Base-by-base conservation (phyloP, 1,140 invertebrate species). In the Stratiolaelaps scimitus region DNA sequence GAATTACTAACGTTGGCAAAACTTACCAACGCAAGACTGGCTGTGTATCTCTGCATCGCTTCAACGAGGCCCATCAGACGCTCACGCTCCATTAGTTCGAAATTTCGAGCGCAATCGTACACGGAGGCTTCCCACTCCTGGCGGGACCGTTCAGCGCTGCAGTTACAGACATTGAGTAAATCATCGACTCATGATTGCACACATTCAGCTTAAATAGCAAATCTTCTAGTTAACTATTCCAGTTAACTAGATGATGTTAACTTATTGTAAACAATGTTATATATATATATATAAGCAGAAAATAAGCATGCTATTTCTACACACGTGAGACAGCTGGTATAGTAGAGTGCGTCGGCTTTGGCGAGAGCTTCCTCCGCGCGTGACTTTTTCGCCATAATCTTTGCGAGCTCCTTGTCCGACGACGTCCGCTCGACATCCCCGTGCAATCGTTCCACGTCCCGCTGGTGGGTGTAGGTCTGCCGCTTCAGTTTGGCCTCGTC, bases 261-360 rank as follows among this genome's bases (percentile, higher is more conserved):
- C 34, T 4, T 4, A 6, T 40, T 4, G 34, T 6, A 6, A 40
- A 40, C 34, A 40, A 40, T 40, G 34, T 10, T 40, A 0, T n/a
- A n/a, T n/a, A n/a, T n/a, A n/a, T n/a, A n/a, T n/a, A n/a, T n/a
- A n/a, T n/a, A n/a, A n/a, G n/a, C 10, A 40, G 10, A 40, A 40
- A 40, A 40, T 40, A 4, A 40, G 10, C 10, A 6, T 40, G 10
- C 10, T 10, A 6, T 40, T 40, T 40, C 5, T 40, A 60, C 53
- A 17, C 23, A 60, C 53, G 53, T 10, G 17, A 92, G 83, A 73
- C 89, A 91, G 19, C 87, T 81, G 67, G 88, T 89, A 73, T 92
- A 93, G 76, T 94, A 96, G 71, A 94, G 89, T 23, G 89, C 85
- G 75, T 95, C 91, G 28, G 89, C 85, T 73, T 91, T 88, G 71